phyloP scores from a whole-genome alignment of 2,113 vertebrate species.

The Caretta caretta region DNA sequence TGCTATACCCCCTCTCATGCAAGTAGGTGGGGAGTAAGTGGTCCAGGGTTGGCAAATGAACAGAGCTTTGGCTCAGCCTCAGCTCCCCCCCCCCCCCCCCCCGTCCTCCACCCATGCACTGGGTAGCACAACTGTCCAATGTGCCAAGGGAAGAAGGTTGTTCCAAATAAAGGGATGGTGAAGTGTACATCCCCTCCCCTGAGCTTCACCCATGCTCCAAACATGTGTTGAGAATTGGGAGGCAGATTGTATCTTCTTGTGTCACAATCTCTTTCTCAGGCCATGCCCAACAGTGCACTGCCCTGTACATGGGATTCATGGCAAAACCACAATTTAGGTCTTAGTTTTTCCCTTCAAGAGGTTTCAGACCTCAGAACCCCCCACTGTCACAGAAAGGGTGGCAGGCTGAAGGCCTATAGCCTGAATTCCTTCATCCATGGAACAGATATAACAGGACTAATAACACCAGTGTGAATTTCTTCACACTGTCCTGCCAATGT shows the following conservation, averaged over 20 bases:
- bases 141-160: fast-evolving
- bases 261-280: not conserved
- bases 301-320: fast-evolving
- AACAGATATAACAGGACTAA: not conserved
- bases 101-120: not conserved
- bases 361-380: not conserved
- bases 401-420: not conserved
- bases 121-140: not conserved
- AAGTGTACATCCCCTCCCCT: not conserved
- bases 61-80: not conserved
- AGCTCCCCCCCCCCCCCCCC: not conserved
- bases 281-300: not conserved
- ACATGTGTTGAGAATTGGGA: not conserved
- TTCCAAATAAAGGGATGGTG: fast-evolving
- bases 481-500: not conserved
- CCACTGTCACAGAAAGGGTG: not conserved
- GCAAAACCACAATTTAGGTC: not conserved
- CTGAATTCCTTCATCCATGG: not conserved
- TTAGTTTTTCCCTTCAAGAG: not conserved
- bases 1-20: fast-evolving
- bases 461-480: not conserved
- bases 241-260: not conserved
- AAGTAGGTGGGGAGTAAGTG: fast-evolving
- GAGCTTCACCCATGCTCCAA: not conserved
- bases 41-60: fast-evolving